Evolutionary conservation across 2,797 vertebrate species (phyloP).

Genomic region (Melanotaenia boesemani): DNA sequence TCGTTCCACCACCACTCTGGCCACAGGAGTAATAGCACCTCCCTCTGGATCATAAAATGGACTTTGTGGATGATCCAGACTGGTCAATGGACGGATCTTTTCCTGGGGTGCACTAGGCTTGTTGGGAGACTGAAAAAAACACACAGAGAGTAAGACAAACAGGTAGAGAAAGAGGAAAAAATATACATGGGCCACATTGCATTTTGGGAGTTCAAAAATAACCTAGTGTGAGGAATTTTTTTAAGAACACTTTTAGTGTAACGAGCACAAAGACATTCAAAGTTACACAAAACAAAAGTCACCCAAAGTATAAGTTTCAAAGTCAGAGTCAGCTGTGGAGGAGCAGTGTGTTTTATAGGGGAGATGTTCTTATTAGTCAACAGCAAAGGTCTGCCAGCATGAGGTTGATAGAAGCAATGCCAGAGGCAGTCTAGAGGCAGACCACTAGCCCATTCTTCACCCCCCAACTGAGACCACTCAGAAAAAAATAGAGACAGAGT

Average conservation of each 20-base stretch:
- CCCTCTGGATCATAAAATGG: slow-evolving; percentile 99
- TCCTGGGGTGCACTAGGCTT: slow-evolving; percentile 90
- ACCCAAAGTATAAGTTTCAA: slow-evolving; percentile 57
- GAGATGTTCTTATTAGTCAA: slow-evolving; percentile 69
- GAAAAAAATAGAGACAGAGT: slow-evolving; percentile 29
- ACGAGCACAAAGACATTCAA: slow-evolving; percentile 59
- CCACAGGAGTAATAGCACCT: slow-evolving; percentile 94
- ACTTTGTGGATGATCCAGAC: slow-evolving; percentile 96
- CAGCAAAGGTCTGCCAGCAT: slow-evolving; percentile 75
- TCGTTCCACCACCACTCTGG: slow-evolving; percentile 93
- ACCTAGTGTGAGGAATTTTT: slow-evolving; percentile 23
- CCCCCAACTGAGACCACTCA: slow-evolving; percentile 56
- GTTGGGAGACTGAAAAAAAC: slow-evolving; percentile 90
- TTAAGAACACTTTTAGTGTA: slow-evolving; percentile 43
- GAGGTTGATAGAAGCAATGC: slow-evolving; percentile 70
- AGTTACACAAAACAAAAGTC: slow-evolving; percentile 53
- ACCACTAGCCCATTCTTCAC: slow-evolving; percentile 63
- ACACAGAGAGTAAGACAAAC: neutral
- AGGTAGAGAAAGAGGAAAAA: neutral
- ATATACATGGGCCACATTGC: neutral
- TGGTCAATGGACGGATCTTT: slow-evolving; percentile 97
- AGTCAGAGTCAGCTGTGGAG: slow-evolving; percentile 54
- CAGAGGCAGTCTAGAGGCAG: slow-evolving; percentile 69
- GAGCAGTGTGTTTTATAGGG: slow-evolving; percentile 50
- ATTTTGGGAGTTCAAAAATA: slow-evolving; percentile 43